Base-by-base conservation (phyloP, 2,888 invertebrate genomes). In the Thelaira solivaga region DNA sequence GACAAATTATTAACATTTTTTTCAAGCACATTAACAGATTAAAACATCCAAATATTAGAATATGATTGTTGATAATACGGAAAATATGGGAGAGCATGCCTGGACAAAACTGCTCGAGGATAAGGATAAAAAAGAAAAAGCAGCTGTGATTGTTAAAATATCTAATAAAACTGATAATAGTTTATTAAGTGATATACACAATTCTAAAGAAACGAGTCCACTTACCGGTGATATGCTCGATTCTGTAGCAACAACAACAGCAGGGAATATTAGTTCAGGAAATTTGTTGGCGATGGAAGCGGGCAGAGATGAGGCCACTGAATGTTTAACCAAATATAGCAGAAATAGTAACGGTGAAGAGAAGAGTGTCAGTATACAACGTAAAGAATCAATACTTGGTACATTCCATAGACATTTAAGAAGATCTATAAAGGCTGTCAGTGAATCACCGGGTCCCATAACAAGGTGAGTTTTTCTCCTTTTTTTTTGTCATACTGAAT, bases 351-450 rank as follows among this genome's bases (percentile, higher is more conserved):
- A 81, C 64, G 81, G 82, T 51, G 72, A 75, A 43, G 76, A 75
- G 62, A 79, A 73, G 41, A 76, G 76, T 62, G 86, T 84, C 31
- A 73, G 79, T 51, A 76, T 77, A 51, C 84, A 84, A 16, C 86
- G 88, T 67, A 88, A 88, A 81, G 87, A 88, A 81, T 88, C 89
- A 47, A 82, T 89, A 71, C 83, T 89, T 75, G 88, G 87, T 74
- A 85, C 89, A 82, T 89, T 89, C 85, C 87, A 89, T 82, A 85
- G 85, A 80, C 89, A 88, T 76, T 83, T 89, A 80, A 85, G 89
- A 76, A 84, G 88, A 82, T 89, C 89, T 47, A 83, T 89, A 22
- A 89, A 89, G 80, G 89, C 88, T 47, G 89, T 89, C 80, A 89
- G 88, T 81, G 89, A 89, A 81, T 89, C 89, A 43, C 88, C 89